Base-by-base conservation (phyloP, 2,888 invertebrate species). In the Criorhina ranunculi region DNA sequence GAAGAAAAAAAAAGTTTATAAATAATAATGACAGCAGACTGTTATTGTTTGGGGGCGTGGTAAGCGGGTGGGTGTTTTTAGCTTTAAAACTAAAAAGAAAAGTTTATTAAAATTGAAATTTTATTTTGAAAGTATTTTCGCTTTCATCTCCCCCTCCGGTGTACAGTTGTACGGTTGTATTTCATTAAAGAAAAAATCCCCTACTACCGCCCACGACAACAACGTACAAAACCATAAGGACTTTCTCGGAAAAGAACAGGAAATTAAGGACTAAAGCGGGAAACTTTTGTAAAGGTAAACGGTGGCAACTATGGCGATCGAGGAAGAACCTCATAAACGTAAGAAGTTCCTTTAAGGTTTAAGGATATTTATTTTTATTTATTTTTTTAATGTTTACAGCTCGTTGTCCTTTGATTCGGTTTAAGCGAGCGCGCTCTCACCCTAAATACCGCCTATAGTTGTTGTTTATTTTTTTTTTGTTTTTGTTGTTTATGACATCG, bases 11-110 rank as follows among this genome's bases (percentile, higher is more conserved):
- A 24, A 55, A 57, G 19, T 19, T n/a, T n/a, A 12, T 31, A 37
- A 57, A 57, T 57, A 57, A 59, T 59, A 59, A 59, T 35, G 37
- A 59, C 40, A 59, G 40, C n/a, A 4, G 24, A 59, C 12, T 12
- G 19, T n/a, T 40, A 5, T 57, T 9, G 11, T 6, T n/a, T 6
- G 29, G 15, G 12, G 37, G 19, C 40, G 53, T 62, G 53, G 60
- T 44, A 53, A n/a, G n/a, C n/a, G n/a, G n/a, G 29, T 40, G 40
- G 33, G 49, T 31, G 37, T 17, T 5, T 2, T 15, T 33, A 55
- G 33, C 72, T 42, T 42, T 60, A 33, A 55, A 29, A 51, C 60
- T 59, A 76, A 67, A n/a, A 37, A 49, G 59, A 67, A 67, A 76
- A 60, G 57, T 76, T 76, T 67, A 19, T 53, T 51, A 76, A 51